These are phyloP conservation scores for Pemphigus obesinymphae DNA, from an alignment of 1,140 invertebrate genomes.

Conservation along the genomic window DNA sequence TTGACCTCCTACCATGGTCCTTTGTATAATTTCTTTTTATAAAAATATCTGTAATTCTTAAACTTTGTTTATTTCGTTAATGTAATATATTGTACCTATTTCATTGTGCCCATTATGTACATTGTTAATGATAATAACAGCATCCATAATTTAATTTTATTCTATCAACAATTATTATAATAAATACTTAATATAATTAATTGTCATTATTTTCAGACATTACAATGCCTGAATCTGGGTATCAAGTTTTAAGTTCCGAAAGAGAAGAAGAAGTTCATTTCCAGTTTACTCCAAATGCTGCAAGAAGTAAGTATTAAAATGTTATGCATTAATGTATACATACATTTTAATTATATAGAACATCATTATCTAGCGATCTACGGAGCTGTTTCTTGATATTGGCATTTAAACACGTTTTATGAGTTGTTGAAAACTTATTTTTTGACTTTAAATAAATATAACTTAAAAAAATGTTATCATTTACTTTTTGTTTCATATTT, in stretches of 20 bases:
- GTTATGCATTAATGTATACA: too few species aligned
- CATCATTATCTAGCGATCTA: too few species aligned
- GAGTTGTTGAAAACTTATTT: too few species aligned
- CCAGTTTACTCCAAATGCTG: conserved; percentile 23
- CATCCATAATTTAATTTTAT: not conserved
- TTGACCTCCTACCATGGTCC: conserved; percentile 29
- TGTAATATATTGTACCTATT: not conserved
- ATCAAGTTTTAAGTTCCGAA: conserved; percentile 27
- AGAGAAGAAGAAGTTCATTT: conserved; percentile 38
- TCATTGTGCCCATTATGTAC: not conserved
- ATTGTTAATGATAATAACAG: not conserved
- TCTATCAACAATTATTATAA: not conserved
- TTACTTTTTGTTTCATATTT: too few species aligned
- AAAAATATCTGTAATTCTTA: too few species aligned
- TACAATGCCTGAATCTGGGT: conserved; percentile 25
- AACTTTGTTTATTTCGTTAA: conserved; percentile 7
- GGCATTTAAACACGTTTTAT: too few species aligned
- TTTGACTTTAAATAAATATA: too few species aligned
- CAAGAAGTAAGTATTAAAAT: conserved; percentile 14
- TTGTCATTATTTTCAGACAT: not conserved
- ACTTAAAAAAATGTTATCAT: too few species aligned
- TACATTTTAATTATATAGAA: too few species aligned
- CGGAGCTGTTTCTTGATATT: too few species aligned
- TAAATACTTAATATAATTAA: too few species aligned
- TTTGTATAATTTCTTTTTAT: not conserved